A percentile compares a stretch with the other conserved stretches of the same genome.
Conservation (phyloP, 2,888 invertebrate species). For the Merodon equestris region DNA sequence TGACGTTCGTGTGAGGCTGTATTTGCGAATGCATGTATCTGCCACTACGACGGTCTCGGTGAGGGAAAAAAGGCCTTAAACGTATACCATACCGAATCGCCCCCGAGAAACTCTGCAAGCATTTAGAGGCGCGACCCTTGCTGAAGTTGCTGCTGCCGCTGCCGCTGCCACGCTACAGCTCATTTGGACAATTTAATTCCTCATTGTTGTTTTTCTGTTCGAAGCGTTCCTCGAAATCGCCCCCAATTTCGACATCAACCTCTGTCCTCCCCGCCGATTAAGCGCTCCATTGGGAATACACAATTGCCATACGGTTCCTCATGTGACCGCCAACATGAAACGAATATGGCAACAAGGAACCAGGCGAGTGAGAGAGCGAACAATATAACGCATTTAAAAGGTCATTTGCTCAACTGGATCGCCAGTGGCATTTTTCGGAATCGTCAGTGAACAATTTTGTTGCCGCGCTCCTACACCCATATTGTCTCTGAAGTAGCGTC, state of each 20-base stretch:
- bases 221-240: slow-evolving; percentile 66
- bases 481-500: slow-evolving; percentile 69
- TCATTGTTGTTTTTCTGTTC: slow-evolving; percentile 45
- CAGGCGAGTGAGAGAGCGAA: slow-evolving; percentile 7
- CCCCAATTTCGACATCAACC: slow-evolving; percentile 67
- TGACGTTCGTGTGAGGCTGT: too few relatives aligned
- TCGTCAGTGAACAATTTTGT: slow-evolving; percentile 66
- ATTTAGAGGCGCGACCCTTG: slow-evolving; percentile 57
- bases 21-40: too few relatives aligned
- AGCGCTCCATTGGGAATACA: too few relatives aligned
- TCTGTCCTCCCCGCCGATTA: not conserved
- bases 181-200: slow-evolving; percentile 67
- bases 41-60: slow-evolving; percentile 12
- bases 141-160: slow-evolving; percentile 15
- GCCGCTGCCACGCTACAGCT: slow-evolving; percentile 36
- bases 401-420: slow-evolving; percentile 67
- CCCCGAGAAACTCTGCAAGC: slow-evolving; percentile 66
- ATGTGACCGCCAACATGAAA: too few relatives aligned
- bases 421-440: slow-evolving; percentile 69
- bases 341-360: too few relatives aligned
- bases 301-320: too few relatives aligned
- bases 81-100: slow-evolving; percentile 67
- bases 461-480: slow-evolving; percentile 67
- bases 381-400: slow-evolving; percentile 68
- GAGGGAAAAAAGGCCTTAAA: slow-evolving; percentile 57